Conservation (phyloP, 2,888 invertebrate genomes). For the Biston betularia region DNA sequence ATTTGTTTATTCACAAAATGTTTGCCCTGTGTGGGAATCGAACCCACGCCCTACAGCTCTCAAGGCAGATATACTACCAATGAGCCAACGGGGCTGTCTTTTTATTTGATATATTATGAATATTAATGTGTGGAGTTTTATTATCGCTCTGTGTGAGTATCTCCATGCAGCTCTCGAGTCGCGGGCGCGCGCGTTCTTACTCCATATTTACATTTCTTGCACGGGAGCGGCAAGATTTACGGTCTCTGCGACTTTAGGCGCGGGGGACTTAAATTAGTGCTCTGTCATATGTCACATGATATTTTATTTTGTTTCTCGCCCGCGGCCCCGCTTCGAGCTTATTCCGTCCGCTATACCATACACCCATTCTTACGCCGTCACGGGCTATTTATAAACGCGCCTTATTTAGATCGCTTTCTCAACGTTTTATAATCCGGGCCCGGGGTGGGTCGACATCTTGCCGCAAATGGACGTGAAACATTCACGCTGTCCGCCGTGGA, state of each 20-base stretch:
- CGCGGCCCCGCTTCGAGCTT: conserved; percentile 56
- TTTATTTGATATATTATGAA: too few relatives aligned
- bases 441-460: conserved; percentile 46
- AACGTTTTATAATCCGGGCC: conserved; percentile 48
- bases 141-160: conserved; percentile 66
- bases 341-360: conserved; percentile 64
- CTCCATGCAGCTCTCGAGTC: conserved; percentile 58
- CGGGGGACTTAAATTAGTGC: conserved; percentile 78
- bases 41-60: too few relatives aligned
- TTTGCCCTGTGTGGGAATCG: too few relatives aligned
- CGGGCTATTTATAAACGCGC: conserved; percentile 76
- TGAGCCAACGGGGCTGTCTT: too few relatives aligned
- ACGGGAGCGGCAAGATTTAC: conserved; percentile 82
- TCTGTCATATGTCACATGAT: conserved; percentile 78
- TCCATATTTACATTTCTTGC: conserved; percentile 73
- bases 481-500: conserved; percentile 42
- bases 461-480: conserved; percentile 46
- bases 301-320: conserved; percentile 74
- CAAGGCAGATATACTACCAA: too few relatives aligned
- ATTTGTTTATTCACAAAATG: too few relatives aligned
- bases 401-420: conserved; percentile 71
- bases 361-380: conserved; percentile 72
- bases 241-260: conserved; percentile 65
- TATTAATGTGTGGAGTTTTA: conserved; percentile 69
- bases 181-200: conserved; percentile 69